These are phyloP conservation scores for Morone chrysops DNA, from an alignment of 2,113 vertebrate species.

Conservation along the genomic window DNA sequence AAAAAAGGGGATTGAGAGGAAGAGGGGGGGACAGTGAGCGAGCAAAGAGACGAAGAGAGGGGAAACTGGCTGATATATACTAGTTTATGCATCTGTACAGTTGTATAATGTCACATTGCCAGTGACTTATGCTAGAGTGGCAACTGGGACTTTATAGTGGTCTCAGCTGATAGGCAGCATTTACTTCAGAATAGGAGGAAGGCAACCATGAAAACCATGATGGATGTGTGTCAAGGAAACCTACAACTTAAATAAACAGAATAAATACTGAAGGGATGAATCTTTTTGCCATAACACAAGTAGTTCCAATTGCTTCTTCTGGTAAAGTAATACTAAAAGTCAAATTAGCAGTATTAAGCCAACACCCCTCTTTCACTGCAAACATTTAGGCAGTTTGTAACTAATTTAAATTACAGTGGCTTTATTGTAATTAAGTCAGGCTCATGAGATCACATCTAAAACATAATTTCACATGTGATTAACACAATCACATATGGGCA, in stretches of 20 bases:
- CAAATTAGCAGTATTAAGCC: neutral
- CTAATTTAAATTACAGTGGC: too few relatives aligned
- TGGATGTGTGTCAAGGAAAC: neutral
- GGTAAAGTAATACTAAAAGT: neutral
- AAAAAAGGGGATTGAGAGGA: neutral
- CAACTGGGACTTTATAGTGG: neutral
- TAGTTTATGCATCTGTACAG: conserved; percentile 2
- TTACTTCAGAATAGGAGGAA: neutral
- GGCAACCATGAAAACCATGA: neutral
- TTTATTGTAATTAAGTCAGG: neutral
- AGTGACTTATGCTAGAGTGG: neutral
- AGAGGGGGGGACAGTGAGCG: neutral
- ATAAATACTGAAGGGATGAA: neutral
- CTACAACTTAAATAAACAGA: neutral
- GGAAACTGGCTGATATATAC: neutral
- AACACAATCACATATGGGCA: neutral
- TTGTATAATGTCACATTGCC: conserved; percentile 16
- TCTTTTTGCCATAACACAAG: neutral
- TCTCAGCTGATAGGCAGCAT: neutral
- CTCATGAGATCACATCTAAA: neutral
- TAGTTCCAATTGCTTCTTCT: neutral
- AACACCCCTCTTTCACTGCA: neutral
- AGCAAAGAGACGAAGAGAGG: conserved; percentile 37
- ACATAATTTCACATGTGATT: neutral
- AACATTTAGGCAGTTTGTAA: neutral